phyloP scores from a whole-genome alignment of 2,888 invertebrate species.

The Tuta absoluta region DNA sequence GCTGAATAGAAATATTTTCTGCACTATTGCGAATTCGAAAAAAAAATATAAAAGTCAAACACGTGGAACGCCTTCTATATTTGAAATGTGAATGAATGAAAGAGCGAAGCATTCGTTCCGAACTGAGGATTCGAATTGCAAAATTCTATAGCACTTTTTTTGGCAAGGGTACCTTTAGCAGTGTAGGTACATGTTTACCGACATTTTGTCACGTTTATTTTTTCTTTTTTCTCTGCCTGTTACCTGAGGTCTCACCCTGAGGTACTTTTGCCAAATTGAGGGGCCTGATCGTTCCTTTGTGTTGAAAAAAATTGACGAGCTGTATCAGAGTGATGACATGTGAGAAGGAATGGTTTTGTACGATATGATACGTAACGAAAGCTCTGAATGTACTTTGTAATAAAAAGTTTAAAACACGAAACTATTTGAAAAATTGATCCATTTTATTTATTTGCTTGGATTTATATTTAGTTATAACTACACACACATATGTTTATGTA shows the following conservation, averaged over 20 bases:
- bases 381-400: conserved; percentile 14
- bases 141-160: conserved; percentile 60
- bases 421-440: no score
- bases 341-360: conserved; percentile 45
- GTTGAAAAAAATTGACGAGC: conserved; percentile 58
- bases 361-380: conserved; percentile 45
- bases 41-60: conserved; percentile 66
- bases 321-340: conserved; percentile 70
- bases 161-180: conserved; percentile 44
- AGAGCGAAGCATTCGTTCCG: conserved; percentile 63
- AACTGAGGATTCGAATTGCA: conserved; percentile 55
- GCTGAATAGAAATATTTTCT: conserved; percentile 58
- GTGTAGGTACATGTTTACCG: conserved; percentile 78
- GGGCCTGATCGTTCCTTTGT: conserved; percentile 63
- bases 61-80: conserved; percentile 70
- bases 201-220: conserved; percentile 80
- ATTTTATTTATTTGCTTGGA: no score
- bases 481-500: no score
- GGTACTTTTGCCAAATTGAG: conserved; percentile 65
- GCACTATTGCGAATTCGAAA: conserved; percentile 59
- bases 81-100: conserved; percentile 59
- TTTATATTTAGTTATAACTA: no score
- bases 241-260: no score
- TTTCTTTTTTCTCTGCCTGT: conserved; percentile 45
- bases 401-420: not conserved